phyloP scores from a whole-genome alignment of 2,113 vertebrate genomes.

The Cynoglossus semilaevis region DNA sequence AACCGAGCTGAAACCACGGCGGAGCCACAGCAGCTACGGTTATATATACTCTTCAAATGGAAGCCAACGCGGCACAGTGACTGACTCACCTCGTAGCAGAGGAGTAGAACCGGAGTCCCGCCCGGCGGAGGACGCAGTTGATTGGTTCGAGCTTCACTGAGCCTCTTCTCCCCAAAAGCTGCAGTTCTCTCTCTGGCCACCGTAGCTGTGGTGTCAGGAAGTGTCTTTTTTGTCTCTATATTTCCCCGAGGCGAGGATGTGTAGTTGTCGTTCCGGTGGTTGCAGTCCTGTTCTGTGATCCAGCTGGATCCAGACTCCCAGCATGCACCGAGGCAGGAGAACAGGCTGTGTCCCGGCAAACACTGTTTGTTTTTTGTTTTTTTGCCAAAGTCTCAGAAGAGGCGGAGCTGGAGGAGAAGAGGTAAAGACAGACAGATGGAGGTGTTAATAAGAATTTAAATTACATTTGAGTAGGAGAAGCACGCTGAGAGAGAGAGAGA shows the following conservation, averaged over 20 bases:
- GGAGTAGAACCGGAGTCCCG: neutral
- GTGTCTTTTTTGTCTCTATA: neutral
- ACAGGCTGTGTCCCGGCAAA: slow-evolving; percentile 2
- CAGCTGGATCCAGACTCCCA: neutral
- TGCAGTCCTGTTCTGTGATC: neutral
- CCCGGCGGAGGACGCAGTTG: neutral
- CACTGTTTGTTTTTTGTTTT: too few relatives aligned
- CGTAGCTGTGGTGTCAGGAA: neutral
- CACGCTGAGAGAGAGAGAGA: neutral
- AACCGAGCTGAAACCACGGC: slow-evolving; percentile 34
- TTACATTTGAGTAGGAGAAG: slow-evolving; percentile 10
- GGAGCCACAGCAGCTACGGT: slow-evolving; percentile 3
- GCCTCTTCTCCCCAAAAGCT: neutral
- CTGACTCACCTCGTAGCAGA: slow-evolving; percentile 41
- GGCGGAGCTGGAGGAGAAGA: slow-evolving; percentile 19
- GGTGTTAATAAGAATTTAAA: slow-evolving; percentile 34
- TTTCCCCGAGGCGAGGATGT: neutral
- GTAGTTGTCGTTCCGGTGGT: neutral
- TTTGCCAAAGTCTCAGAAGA: slow-evolving; percentile 16
- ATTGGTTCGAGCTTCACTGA: slow-evolving; percentile 6
- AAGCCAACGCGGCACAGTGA: slow-evolving; percentile 2
- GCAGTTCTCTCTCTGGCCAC: neutral
- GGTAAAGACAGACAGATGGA: neutral
- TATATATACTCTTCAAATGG: slow-evolving; percentile 1
- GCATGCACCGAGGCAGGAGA: slow-evolving; percentile 4